Evolutionary conservation across 2,113 vertebrate genomes (phyloP), one percentile per base, ranked within the genome.

Genomic region (Actenoides hombroni): DNA sequence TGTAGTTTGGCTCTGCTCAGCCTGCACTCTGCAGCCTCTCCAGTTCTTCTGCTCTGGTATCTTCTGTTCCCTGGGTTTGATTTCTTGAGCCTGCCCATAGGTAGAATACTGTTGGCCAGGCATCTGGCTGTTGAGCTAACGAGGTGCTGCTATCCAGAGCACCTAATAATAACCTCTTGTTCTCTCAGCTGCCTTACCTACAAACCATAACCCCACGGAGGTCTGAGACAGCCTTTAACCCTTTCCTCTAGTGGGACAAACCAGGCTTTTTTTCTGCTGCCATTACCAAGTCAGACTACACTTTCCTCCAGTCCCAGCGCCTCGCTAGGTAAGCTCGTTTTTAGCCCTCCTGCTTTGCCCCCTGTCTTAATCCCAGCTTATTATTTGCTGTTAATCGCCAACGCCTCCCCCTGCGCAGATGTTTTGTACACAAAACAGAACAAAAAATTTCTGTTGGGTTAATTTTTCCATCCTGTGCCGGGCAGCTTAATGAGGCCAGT

Each of bases 401-500:
- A 2, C 42, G 17, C 17, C 26, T 49, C 21, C 33, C 54, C 59
- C 26, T 24, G 4, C 42, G 11, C 79, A 31, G 18, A 49, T 1
- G 6, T 60, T 91, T 49, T 83, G 67, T 51, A 67, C 46, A 39
- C 73, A 79, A 69, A 64, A 48, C 53, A 83, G 39, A 92, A 35
- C 40, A 26, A 11, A 95, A 56, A n/a, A 37, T 84, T 78, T 33
- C 48, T 84, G 1, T 71, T 56, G 31, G 83, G 33, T 90, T 96
- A 83, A 42, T 57, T 86, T 74, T 80, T 74, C 31, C 64, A 51
- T 53, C 61, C 53, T 49, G 28, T n/a, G 33, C 60, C 24, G 53
- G 83, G 75, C 46, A 88, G 65, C 65, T 84, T 92, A 95, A 95
- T 92, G 94, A 97, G 82, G 83, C 91, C 79, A 87, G 70, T 40